Base-by-base conservation (phyloP, 2,113 vertebrate genomes). In the Donacobius atricapilla region DNA sequence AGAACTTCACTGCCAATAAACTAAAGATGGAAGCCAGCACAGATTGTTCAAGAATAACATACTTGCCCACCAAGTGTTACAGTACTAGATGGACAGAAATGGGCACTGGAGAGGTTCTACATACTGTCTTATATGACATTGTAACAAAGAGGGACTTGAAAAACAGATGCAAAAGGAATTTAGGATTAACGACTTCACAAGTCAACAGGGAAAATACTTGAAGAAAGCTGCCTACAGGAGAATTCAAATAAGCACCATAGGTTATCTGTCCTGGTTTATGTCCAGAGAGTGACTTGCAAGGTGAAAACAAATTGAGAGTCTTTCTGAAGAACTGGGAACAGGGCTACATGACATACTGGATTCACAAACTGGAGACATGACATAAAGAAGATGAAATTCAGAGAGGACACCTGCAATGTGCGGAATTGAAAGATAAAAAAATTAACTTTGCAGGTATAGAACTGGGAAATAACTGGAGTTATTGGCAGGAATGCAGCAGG, bases 111-210 rank as follows among this genome's bases (percentile, higher is more conserved):
- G 17, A 42, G 13, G 6, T 7, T 58, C 22, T 87, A 61, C 30
- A 30, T 1, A 0, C 3, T 39, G 11, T 51, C 21, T 69, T 4
- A 25, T 20, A 12, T 24, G 24, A 28, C 17, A 30, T 6, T 54
- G 28, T 50, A 63, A 45, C 13, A 37, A 84, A 66, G 37, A 92
- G 4, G 3, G 24, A 47, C 27, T 51, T 89, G 35, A 76, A 71
- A 79, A 64, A 61, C 0, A 56, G 17, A 23, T 69, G 30, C 5
- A 77, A 56, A 71, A 25, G 12, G 37, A 79, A 23, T 13, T 35
- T 24, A 56, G 21, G 3, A 51, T 47, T 9, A 80, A 76, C 4
- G 1, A 60, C 2, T 60, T 64, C 14, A 39, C 5, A 60, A 24
- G 7, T 27, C 57, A 80, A 65, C 54, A 40, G 9, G 3, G 11